Conservation (phyloP, 2,113 vertebrate genomes). For the Atlantisia rogersi region DNA sequence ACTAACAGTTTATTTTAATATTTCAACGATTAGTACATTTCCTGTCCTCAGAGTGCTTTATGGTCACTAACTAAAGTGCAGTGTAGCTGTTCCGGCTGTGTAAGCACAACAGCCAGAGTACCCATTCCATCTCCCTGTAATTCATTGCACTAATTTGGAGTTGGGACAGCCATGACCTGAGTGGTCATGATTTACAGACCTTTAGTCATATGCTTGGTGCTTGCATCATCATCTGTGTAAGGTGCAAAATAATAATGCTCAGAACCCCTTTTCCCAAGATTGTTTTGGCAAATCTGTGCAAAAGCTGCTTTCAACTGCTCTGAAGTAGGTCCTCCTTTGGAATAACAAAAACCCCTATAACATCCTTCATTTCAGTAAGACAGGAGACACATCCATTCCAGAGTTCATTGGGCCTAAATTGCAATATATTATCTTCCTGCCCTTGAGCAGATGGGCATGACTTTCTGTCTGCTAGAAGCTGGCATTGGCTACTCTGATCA, state of each 20-base stretch:
- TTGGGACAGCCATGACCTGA: fast-evolving
- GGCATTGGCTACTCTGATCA: background rate
- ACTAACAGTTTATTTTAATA: background rate
- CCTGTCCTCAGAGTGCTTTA: background rate
- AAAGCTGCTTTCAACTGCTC: background rate
- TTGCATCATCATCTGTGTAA: background rate
- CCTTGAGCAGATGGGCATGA: background rate
- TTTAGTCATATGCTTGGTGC: background rate
- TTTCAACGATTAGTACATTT: background rate
- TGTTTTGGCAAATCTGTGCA: background rate
- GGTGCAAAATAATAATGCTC: background rate
- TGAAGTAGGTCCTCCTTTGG: background rate
- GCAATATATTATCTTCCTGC: background rate
- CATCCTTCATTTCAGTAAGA: background rate
- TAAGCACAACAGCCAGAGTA: background rate
- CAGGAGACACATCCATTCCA: background rate
- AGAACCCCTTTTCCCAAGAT: background rate
- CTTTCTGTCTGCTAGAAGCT: background rate
- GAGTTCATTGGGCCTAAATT: background rate
- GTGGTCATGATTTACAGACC: background rate
- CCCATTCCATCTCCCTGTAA: fast-evolving
- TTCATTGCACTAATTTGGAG: background rate
- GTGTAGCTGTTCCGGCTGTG: background rate
- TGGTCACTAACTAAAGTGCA: background rate
- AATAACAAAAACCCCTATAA: background rate